Base-by-base conservation (phyloP, 2,888 invertebrate species). In the Hemistola chrysoprasaria region DNA sequence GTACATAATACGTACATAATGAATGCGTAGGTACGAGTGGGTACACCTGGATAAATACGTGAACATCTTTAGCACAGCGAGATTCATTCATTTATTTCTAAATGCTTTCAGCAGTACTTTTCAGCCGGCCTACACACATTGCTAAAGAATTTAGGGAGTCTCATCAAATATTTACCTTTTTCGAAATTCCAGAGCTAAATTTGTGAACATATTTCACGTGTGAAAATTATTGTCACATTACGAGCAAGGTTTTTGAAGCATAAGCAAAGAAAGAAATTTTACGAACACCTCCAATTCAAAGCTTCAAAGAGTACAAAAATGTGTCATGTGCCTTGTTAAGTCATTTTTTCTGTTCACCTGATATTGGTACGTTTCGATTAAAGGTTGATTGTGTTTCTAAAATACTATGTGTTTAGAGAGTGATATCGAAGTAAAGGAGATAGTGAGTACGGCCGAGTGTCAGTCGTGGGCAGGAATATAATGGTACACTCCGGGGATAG, bases 371-470 rank as follows among this genome's bases (percentile, higher is more conserved):
- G 26, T 40, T 41, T 39, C 46, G 40, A 53, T 50, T 53, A 50
- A 40, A 47, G 40, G 52, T 53, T 50, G 37, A 55, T 50, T 50
- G 47, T 49, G 39, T 26, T 42, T 51, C 46, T 38, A 43, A 51
- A 58, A 61, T 45, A 59, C 44, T 53, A 53, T 56, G 51, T 41
- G 16, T 25, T 27, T 25, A 28, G 22, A 34, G 38, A 22, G 25
- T 25, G 25, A 55, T 59, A 62, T 60, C 53, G 53, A 59, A 67
- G 56, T 61, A 65, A 46, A 65, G 56, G 40, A 58, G 71, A 71
- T 67, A 63, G 68, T 70, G 65, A 76, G 70, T 70, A 65, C 56
- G 66, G 65, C 70, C 68, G 71, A 75, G 71, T 71, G 68, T 68
- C 65, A 65, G 65, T 70, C 65, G 62, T 65, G 68, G 65, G 58